phyloP scores from a whole-genome alignment of 2,113 vertebrate species.

The Planiliza haematocheilus region DNA sequence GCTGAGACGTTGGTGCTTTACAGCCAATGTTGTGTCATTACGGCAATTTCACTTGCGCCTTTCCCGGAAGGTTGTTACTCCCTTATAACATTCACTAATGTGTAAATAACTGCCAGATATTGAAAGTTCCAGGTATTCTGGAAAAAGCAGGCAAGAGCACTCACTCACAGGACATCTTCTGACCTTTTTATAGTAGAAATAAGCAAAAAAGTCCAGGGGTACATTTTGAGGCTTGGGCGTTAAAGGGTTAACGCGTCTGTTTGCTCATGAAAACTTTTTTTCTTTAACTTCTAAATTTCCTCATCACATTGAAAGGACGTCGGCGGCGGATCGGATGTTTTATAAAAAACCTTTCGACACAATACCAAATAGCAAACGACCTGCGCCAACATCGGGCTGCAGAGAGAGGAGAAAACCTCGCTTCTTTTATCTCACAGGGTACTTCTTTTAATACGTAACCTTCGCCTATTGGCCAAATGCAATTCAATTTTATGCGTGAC shows the following conservation, averaged over 20 bases:
- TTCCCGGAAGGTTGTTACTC: too few relatives aligned
- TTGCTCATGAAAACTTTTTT: slow-evolving; percentile 17
- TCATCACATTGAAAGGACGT: slow-evolving; percentile 10
- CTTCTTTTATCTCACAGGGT: slow-evolving; percentile 30
- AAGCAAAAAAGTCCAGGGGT: too few relatives aligned
- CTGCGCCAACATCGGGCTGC: slow-evolving; percentile 20
- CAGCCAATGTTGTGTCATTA: too few relatives aligned
- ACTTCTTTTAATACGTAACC: slow-evolving; percentile 36
- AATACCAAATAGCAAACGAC: slow-evolving; percentile 14
- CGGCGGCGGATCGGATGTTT: neutral
- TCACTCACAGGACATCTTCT: too few relatives aligned
- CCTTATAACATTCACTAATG: too few relatives aligned
- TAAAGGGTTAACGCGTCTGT: neutral
- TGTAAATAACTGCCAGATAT: too few relatives aligned
- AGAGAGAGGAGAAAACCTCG: slow-evolving; percentile 11
- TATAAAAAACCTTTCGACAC: slow-evolving; percentile 21
- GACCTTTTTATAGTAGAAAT: too few relatives aligned
- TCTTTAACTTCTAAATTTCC: slow-evolving; percentile 22
- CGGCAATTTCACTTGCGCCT: too few relatives aligned
- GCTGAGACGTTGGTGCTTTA: too few relatives aligned
- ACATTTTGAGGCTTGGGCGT: too few relatives aligned
- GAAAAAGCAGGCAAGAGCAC: too few relatives aligned
- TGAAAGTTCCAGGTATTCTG: too few relatives aligned
- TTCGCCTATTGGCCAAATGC: slow-evolving; percentile 49
- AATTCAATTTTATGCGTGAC: slow-evolving; percentile 61